A percentile compares a stretch with the other conserved stretches of the same genome.
These are phyloP conservation scores for Meiosimyza platycephala DNA, from an alignment of 2,888 invertebrate species.

Conservation along the genomic window DNA sequence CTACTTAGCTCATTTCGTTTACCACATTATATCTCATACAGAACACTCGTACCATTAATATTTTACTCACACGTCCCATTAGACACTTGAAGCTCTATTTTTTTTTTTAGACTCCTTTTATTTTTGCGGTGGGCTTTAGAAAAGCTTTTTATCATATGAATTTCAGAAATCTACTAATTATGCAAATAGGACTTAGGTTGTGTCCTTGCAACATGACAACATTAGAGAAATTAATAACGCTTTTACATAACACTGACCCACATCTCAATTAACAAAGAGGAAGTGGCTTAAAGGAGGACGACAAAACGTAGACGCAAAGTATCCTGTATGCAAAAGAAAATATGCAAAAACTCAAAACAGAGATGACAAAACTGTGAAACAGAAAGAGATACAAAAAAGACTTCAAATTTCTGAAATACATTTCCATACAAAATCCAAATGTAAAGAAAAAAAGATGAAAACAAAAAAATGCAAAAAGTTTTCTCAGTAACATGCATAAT, in stretches of 20 bases:
- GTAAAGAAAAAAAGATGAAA: neutral
- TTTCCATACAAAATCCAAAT: slow-evolving; percentile 24
- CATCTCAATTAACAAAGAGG: slow-evolving; percentile 33
- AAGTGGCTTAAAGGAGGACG: neutral
- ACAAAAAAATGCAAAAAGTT: neutral
- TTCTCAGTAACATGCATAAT: slow-evolving; percentile 15
- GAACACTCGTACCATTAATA: no score
- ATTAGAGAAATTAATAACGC: slow-evolving; percentile 47
- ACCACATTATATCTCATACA: no score
- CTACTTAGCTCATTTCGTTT: no score
- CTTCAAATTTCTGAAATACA: slow-evolving; percentile 22
- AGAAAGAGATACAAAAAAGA: slow-evolving; percentile 27
- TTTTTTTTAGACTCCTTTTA: no score
- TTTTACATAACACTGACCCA: slow-evolving; percentile 46
- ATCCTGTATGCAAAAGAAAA: slow-evolving; percentile 15
- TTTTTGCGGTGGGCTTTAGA: no score
- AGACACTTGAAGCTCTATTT: no score
- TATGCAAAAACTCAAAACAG: slow-evolving; percentile 24
- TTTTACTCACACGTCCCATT: no score
- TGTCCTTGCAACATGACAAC: neutral
- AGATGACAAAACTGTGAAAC: slow-evolving; percentile 13
- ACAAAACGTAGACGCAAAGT: neutral
- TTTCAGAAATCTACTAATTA: no score
- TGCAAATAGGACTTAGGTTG: neutral
- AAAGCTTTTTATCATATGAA: no score